Base-by-base conservation (phyloP, 1,140 invertebrate genomes). In the Acromyrmex heyeri region DNA sequence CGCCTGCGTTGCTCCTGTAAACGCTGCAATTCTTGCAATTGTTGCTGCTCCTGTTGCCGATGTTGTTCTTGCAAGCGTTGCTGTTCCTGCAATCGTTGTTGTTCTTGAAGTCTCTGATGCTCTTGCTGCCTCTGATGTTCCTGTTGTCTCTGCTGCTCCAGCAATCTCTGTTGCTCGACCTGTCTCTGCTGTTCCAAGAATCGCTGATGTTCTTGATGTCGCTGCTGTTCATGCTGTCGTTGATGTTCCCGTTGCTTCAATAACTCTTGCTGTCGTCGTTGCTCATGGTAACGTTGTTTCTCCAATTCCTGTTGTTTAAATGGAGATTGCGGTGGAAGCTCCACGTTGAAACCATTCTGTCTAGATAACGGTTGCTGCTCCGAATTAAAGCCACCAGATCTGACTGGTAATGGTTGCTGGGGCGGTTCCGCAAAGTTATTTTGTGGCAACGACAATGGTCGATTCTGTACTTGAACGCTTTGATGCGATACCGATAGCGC, bases 231-330 rank as follows among this genome's bases (percentile, higher is more conserved):
- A 27, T 93, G 92, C 14, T 93, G 91, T 24, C 88, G 90, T 30
- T 91, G 89, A 48, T 94, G 93, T 7, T 94, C 91, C 0, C 89
- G 88, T 24, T 94, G 92, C 34, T 93, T 93, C 6, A 93, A 76
- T 27, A 93, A 69, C 14, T 95, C 92, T 48, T 93, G 93, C 27
- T 93, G 87, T 38, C 91, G 89, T 50, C 92, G 92, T 77, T 95
- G 93, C 55, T 95, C 93, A 7, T 93, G 92, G 38, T 92, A 94
- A 7, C 93, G 88, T 8, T 95, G 93, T 7, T 95, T 94, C 5
- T 95, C 93, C 38, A 91, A 86, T 27, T 94, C 92, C 34, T 94
- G 90, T 21, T 94, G 94, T 10, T 92, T 88, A 7, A 86, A 88
- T 18, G 72, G 64, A 34, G 88, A 90, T 21, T 91, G 91, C 30